phyloP scores from a whole-genome alignment of 2,888 invertebrate species.

The Doris montereyensis region DNA sequence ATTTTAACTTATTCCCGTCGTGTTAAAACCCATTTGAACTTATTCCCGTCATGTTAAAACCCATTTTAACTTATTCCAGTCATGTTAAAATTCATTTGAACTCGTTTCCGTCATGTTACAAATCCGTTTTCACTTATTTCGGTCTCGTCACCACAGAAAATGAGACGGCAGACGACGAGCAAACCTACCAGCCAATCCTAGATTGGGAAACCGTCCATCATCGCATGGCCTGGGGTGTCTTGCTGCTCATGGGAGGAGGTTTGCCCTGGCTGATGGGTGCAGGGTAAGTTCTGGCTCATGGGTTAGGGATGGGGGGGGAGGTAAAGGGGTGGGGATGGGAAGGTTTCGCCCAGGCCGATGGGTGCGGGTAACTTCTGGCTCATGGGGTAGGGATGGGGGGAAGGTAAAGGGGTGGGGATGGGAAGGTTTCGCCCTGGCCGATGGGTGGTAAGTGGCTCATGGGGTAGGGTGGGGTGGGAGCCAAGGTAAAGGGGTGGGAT shows the following conservation, averaged over 20 bases:
- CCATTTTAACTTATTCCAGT: too few species aligned
- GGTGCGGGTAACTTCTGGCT: too few species aligned
- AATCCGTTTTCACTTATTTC: too few species aligned
- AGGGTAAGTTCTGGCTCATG: too few species aligned
- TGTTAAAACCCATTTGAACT: too few species aligned
- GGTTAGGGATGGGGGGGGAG: not conserved
- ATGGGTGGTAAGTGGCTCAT: not conserved
- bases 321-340: not conserved
- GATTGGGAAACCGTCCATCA: constrained; percentile 89
- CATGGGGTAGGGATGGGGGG: not conserved
- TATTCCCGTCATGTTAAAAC: too few species aligned
- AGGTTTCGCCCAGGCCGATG: too few species aligned
- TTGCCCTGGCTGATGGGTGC: constrained; percentile 90
- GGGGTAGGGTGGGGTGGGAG: not conserved
- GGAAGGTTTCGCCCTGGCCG: not conserved
- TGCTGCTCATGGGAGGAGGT: constrained; percentile 91
- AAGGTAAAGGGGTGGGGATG: not conserved
- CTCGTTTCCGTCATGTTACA: too few species aligned
- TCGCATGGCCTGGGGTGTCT: constrained; percentile 91
- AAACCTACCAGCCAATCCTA: constrained; percentile 78
- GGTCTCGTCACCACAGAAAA: too few species aligned
- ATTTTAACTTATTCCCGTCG: too few species aligned
- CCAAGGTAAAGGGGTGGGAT: not conserved
- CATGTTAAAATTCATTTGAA: too few species aligned
- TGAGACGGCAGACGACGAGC: not conserved